These are phyloP conservation scores for Elegia similella DNA, from an alignment of 2,888 invertebrate species.

Conservation along the genomic window DNA sequence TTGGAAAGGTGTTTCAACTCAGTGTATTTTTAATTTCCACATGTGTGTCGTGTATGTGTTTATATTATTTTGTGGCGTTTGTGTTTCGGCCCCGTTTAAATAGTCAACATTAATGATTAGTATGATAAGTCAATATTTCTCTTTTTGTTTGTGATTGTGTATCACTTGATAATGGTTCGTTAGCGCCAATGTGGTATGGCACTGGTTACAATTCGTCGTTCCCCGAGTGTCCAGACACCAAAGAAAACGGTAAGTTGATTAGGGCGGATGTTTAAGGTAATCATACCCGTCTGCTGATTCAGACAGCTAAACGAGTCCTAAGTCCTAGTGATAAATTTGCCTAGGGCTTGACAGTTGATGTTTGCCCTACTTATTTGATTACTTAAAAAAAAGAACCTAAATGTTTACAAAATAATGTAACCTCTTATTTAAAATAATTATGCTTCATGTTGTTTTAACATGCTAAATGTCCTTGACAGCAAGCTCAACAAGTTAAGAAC, in stretches of 20 bases:
- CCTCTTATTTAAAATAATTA: neutral
- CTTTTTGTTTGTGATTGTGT: slow-evolving; percentile 72
- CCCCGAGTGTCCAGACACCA: slow-evolving; percentile 77
- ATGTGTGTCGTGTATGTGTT: slow-evolving; percentile 29
- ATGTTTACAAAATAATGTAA: neutral
- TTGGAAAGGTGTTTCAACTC: slow-evolving; percentile 29
- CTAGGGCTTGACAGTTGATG: neutral
- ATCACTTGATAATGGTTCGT: slow-evolving; percentile 69
- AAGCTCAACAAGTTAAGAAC: neutral
- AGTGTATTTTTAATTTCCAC: slow-evolving; percentile 23
- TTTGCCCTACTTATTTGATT: neutral
- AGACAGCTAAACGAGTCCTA: no score
- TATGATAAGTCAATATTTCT: slow-evolving; percentile 66
- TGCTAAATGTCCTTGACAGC: neutral
- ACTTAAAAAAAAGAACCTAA: neutral
- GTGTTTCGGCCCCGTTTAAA: slow-evolving; percentile 39
- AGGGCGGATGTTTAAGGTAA: slow-evolving; percentile 24
- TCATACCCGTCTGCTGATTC: slow-evolving; percentile 5
- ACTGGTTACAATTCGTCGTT: slow-evolving; percentile 78
- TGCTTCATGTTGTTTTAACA: neutral
- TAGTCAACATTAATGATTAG: slow-evolving; percentile 60
- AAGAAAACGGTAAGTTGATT: slow-evolving; percentile 71
- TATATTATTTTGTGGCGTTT: slow-evolving; percentile 37
- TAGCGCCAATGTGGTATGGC: slow-evolving; percentile 77
- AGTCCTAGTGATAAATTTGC: neutral